Conservation (phyloP, 1,140 invertebrate species). For the Dreissena polymorpha region DNA sequence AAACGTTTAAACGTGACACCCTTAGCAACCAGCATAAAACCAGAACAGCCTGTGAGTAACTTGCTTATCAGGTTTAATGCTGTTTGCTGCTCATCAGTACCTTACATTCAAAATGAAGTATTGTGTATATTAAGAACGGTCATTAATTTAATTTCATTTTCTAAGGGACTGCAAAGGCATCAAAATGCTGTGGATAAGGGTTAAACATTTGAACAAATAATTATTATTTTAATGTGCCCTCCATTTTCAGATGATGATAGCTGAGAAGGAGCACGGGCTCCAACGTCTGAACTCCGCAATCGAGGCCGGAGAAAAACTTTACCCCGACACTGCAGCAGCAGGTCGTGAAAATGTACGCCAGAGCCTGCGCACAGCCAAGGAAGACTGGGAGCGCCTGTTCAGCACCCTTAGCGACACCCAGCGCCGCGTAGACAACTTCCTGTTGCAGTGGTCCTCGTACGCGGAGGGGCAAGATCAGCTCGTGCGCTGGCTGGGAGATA, state of each 20-base stretch:
- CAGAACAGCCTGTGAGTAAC: too few relatives aligned
- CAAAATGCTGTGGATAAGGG: too few relatives aligned
- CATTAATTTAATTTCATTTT: too few relatives aligned
- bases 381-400: slow-evolving; percentile 90
- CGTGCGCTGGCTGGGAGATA: slow-evolving; percentile 90
- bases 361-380: slow-evolving; percentile 87
- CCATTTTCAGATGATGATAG: slow-evolving; percentile 84
- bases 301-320: slow-evolving; percentile 90
- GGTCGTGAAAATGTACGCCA: slow-evolving; percentile 93
- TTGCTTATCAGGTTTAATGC: too few relatives aligned
- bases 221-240: too few relatives aligned
- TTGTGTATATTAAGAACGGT: too few relatives aligned
- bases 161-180: too few relatives aligned
- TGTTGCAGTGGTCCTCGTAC: slow-evolving; percentile 81
- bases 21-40: too few relatives aligned
- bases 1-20: too few relatives aligned
- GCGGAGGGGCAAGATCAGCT: slow-evolving; percentile 91
- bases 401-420: slow-evolving; percentile 86
- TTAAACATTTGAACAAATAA: too few relatives aligned
- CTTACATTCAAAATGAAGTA: too few relatives aligned
- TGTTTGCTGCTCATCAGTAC: too few relatives aligned
- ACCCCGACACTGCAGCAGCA: slow-evolving; percentile 93
- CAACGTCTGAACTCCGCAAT: slow-evolving; percentile 87
- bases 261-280: slow-evolving; percentile 91
- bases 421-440: slow-evolving; percentile 76